These are phyloP conservation scores for Macrosiphum euphorbiae DNA, from an alignment of 2,888 invertebrate genomes.

Conservation along the genomic window DNA sequence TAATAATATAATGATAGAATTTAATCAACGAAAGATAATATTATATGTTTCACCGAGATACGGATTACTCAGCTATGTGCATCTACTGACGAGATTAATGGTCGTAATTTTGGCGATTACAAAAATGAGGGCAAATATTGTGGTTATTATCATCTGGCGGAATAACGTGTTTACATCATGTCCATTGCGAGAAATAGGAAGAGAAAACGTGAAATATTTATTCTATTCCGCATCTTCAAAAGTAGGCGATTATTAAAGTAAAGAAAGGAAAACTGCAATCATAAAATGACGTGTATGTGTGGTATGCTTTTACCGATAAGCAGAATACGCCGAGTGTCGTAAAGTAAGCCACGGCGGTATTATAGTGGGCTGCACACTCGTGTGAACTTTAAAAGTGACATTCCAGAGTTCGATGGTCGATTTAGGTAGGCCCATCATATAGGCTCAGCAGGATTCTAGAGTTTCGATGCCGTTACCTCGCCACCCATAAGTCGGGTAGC, in stretches of 20 bases:
- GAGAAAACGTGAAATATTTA: constrained; percentile 35
- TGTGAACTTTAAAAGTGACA: not conserved
- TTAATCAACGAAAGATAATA: not conserved
- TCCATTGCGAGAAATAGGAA: constrained; percentile 25
- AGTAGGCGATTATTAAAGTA: constrained; percentile 15
- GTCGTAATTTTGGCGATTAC: not conserved
- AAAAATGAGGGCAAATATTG: constrained; percentile 33
- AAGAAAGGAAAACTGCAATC: not conserved
- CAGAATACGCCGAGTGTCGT: not conserved
- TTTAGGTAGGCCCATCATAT: not conserved
- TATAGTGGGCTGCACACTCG: not conserved
- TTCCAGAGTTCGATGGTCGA: not conserved
- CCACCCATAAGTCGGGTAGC: not conserved
- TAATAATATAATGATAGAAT: not conserved
- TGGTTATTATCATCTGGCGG: not conserved
- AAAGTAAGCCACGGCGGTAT: not conserved
- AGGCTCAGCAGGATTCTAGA: not conserved
- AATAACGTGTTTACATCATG: constrained; percentile 23
- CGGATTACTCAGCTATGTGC: not conserved
- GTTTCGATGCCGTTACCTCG: not conserved
- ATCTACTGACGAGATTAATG: not conserved
- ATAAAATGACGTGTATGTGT: not conserved
- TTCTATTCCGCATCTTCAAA: constrained; percentile 4
- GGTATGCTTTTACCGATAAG: not conserved
- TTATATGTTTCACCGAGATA: not conserved